Conservation (phyloP, 2,888 invertebrate species). For the Agrochola lota region DNA sequence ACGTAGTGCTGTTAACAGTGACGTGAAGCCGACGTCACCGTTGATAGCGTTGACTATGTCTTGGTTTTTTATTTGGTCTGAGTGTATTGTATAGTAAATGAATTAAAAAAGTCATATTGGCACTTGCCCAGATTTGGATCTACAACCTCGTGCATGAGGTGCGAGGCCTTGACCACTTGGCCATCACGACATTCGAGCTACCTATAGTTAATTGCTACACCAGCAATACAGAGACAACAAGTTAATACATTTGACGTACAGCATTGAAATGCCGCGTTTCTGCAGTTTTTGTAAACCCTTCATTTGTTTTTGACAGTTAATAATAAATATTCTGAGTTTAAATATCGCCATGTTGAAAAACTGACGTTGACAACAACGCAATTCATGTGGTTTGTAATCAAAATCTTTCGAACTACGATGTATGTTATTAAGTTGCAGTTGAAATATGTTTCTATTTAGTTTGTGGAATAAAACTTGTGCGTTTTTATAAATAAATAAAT, state of each 20-base stretch:
- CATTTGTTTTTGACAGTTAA: not conserved
- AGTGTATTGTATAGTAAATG: no score
- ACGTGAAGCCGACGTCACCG: no score
- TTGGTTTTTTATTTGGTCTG: no score
- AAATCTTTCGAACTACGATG: constrained; percentile 11
- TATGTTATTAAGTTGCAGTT: not conserved
- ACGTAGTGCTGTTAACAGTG: no score
- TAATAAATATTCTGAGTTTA: constrained; percentile 19
- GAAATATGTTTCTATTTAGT: not conserved
- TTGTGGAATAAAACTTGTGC: not conserved
- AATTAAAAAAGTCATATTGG: no score
- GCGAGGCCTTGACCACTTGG: not conserved
- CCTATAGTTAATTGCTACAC: not conserved
- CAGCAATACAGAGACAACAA: not conserved
- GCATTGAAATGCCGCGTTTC: not conserved
- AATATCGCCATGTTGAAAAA: constrained; percentile 20
- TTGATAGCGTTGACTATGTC: no score
- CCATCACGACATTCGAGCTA: not conserved
- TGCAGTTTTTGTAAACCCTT: not conserved
- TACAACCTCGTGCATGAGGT: not conserved
- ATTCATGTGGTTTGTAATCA: constrained; percentile 24
- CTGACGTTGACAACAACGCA: constrained; percentile 33
- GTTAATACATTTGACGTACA: not conserved
- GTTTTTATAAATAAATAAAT: not conserved
- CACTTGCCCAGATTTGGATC: no score